Evolutionary conservation across 2,797 vertebrate genomes (phyloP).

Genomic region (Buceros bicornis): DNA sequence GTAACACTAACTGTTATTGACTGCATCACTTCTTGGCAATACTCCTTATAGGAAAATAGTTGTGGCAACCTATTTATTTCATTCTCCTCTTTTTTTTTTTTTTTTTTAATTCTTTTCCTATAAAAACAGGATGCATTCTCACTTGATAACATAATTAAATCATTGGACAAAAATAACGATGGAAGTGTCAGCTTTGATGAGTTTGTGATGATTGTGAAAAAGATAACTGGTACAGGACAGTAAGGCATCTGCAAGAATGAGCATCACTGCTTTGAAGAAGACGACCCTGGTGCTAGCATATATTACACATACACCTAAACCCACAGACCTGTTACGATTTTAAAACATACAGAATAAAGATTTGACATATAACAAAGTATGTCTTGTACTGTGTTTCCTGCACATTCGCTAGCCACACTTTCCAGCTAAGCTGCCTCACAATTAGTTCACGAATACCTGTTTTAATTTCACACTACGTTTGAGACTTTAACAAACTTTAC

Average conservation of each 20-base stretch:
- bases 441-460: background rate
- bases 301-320: background rate
- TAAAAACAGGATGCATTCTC: constrained; percentile 63
- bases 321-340: background rate
- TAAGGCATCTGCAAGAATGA: constrained; percentile 10
- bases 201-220: constrained; percentile 54
- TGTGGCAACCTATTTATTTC: background rate
- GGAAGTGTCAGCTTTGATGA: constrained; percentile 70
- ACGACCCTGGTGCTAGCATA: background rate
- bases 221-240: constrained; percentile 10
- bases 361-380: background rate
- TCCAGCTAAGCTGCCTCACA: background rate
- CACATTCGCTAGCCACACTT: background rate
- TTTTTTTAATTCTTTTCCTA: background rate
- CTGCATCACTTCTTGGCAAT: background rate
- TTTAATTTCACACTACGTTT: background rate
- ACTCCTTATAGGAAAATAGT: background rate
- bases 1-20: background rate
- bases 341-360: constrained; percentile 56
- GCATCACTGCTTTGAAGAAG: background rate
- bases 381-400: background rate
- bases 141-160: constrained; percentile 65
- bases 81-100: background rate
- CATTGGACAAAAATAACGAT: constrained; percentile 63
- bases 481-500: background rate